These are phyloP conservation scores for Samia ricini DNA, from an alignment of 1,140 invertebrate genomes.

Conservation along the genomic window DNA sequence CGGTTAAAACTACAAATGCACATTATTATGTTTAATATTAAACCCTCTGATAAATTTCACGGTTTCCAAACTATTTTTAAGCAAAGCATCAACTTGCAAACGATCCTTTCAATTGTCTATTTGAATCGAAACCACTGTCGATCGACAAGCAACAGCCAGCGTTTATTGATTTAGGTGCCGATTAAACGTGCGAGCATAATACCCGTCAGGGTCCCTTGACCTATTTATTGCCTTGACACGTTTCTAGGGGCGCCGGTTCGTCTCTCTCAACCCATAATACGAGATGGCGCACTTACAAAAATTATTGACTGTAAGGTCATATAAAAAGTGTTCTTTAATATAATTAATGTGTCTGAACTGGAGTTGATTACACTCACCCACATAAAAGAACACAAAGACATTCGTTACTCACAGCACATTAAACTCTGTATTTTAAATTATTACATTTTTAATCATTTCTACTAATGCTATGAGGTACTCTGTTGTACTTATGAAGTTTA, in stretches of 20 bases:
- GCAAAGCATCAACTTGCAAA: neutral
- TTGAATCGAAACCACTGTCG: neutral
- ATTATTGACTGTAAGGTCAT: constrained; percentile 19
- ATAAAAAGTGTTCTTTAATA: neutral
- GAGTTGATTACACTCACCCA: neutral
- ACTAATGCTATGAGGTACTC: no score
- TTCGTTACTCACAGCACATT: no score
- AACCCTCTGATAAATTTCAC: neutral
- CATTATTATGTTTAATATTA: no score
- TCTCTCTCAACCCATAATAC: neutral
- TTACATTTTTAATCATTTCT: no score
- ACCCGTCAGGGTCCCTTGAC: constrained; percentile 28
- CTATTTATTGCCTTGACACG: constrained; percentile 39
- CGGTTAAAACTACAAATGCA: no score
- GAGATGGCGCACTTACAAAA: constrained; percentile 17
- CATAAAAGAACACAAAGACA: no score
- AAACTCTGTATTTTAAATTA: no score
- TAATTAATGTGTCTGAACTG: neutral
- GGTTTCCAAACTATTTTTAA: neutral
- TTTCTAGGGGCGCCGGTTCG: constrained; percentile 12
- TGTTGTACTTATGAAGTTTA: no score
- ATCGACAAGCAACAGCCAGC: constrained; percentile 10
- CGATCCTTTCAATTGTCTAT: neutral
- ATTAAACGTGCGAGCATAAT: constrained; percentile 12
- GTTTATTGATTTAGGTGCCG: constrained; percentile 21